Evolutionary conservation across 2,888 invertebrate genomes (phyloP).

Genomic region (Apotomis capreana): DNA sequence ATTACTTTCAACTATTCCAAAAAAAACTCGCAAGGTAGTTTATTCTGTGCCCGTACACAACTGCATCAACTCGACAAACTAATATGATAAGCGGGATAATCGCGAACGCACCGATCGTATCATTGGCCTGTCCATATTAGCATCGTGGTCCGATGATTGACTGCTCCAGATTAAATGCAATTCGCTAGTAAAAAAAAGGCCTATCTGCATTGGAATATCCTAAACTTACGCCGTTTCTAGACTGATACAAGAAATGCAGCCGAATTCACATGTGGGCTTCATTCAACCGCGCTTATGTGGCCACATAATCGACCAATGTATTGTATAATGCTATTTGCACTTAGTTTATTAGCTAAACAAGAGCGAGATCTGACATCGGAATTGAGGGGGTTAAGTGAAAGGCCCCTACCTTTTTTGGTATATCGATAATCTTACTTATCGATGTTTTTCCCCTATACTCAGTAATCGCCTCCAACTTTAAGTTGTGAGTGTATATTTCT

Average conservation of each 20-base stretch:
- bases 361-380: no score
- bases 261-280: not conserved
- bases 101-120: conserved; percentile 7
- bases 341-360: no score
- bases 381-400: no score
- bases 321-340: not conserved
- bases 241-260: not conserved
- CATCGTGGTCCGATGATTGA: conserved; percentile 17
- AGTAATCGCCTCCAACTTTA: no score
- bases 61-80: conserved; percentile 18
- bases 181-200: not conserved
- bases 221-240: not conserved
- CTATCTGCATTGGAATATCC: not conserved
- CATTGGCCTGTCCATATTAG: conserved; percentile 17
- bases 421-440: no score
- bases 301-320: conserved; percentile 1
- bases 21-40: no score
- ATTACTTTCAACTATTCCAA: no score
- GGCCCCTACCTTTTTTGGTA: no score
- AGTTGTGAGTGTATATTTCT: no score
- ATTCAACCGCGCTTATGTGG: not conserved
- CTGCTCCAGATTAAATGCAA: not conserved
- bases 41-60: not conserved
- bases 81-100: conserved; percentile 18
- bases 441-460: no score